Base-by-base conservation (phyloP, 2,888 invertebrate genomes). In the Acrobeloides nanus region DNA sequence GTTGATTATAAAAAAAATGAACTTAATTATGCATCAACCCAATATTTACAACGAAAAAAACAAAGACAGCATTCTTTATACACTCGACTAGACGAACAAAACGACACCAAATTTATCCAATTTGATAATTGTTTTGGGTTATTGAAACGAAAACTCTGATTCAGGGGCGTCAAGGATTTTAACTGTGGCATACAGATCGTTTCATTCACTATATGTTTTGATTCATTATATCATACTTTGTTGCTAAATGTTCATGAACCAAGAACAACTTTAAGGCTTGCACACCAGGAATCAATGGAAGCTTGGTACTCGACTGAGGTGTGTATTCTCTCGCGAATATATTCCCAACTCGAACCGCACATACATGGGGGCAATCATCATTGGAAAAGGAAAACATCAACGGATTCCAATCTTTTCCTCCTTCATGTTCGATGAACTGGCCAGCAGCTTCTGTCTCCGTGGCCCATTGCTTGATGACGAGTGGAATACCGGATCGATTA, bases 321-420 rank as follows among this genome's bases (percentile, higher is more conserved):
- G 15, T 17, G 45, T 60, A 67, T 20, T 3, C 32, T n/a, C 26
- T 3, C 6, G 32, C 38, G 18, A 33, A 31, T 24, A 34, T 26
- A 27, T 24, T 33, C 0, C 49, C 49, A 3, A 49, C 53, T 25
- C 49, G 38, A 4, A 51, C 49, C 6, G 29, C 55, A 24, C 50
- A 57, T 41, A 44, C 17, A 20, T 54, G 46, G 6, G 86, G 84
- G 23, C 84, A 85, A 73, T 89, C 90, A 29, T 84, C 83, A 75
- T 92, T 90, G 3, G 87, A 83, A 76, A 89, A 89, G 43, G 89
- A 87, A 78, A 95, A 95, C 66, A 93, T 81, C 46, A 95, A 80
- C 6, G 95, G 95, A 41, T 86, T 83, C 44, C 89, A 84, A 81
- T 88, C 86, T 60, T 92, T 81, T 10, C 90, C 93, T 64, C 84